These are phyloP conservation scores for Junonia oenone DNA, from an alignment of 2,888 invertebrate species.

Conservation along the genomic window DNA sequence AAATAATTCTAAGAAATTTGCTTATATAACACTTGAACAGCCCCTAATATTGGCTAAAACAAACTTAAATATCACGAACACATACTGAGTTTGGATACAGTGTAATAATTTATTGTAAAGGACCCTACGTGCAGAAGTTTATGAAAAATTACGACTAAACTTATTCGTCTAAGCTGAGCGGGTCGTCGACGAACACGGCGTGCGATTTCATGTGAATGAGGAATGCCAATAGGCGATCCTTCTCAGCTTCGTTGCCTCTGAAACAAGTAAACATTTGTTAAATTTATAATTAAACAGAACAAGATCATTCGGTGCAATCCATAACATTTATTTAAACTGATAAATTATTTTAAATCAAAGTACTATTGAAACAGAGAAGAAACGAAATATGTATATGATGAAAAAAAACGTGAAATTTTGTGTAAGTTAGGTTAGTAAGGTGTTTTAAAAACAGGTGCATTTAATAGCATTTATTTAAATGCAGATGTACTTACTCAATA, in stretches of 20 bases:
- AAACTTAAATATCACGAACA: too few relatives aligned
- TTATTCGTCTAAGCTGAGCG: conserved; percentile 44
- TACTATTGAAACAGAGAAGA: too few relatives aligned
- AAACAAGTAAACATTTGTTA: conserved; percentile 18
- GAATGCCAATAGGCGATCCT: conserved; percentile 59
- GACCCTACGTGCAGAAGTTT: neutral
- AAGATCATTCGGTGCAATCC: too few relatives aligned
- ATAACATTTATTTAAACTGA: too few relatives aligned
- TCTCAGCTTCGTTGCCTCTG: conserved; percentile 51
- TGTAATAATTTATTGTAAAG: too few relatives aligned
- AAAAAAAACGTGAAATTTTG: too few relatives aligned
- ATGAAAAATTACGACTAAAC: neutral
- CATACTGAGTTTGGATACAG: neutral
- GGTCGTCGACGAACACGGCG: conserved; percentile 41
- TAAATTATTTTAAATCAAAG: too few relatives aligned
- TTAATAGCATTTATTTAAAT: neutral
- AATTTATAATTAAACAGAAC: neutral
- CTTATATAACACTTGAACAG: too few relatives aligned
- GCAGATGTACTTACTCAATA: conserved; percentile 49
- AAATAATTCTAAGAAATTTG: too few relatives aligned
- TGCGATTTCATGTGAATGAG: conserved; percentile 55
- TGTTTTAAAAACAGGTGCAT: neutral
- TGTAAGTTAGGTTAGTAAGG: too few relatives aligned
- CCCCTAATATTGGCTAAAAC: too few relatives aligned
- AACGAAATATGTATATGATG: too few relatives aligned